phyloP scores from a whole-genome alignment of 23 tunicate genomes.

The Clavelina lepadiformis region DNA sequence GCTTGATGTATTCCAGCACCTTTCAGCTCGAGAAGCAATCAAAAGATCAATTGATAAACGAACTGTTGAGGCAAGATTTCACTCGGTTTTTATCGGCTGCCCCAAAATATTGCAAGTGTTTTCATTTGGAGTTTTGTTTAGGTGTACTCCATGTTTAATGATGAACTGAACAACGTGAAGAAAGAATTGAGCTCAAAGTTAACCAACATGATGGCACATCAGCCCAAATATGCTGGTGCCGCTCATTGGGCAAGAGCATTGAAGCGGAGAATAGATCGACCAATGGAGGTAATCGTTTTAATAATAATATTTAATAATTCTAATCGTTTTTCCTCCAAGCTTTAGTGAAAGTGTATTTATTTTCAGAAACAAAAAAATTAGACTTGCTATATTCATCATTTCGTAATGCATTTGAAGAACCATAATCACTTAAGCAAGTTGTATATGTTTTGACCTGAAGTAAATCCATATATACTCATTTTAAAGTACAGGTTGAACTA shows the following conservation, averaged over 20 bases:
- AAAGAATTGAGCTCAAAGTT: slow-evolving; percentile 88
- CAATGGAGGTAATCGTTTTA: slow-evolving; percentile 62
- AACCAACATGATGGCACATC: slow-evolving; percentile 71
- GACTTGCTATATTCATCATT: too few species aligned
- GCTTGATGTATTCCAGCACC: slow-evolving; percentile 79
- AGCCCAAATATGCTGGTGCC: slow-evolving; percentile 90
- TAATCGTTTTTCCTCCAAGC: too few species aligned
- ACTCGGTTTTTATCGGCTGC: background rate
- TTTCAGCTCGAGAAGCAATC: slow-evolving; percentile 84
- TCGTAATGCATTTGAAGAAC: too few species aligned
- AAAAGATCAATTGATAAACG: slow-evolving; percentile 85
- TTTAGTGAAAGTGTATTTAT: too few species aligned
- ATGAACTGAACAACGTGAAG: slow-evolving; percentile 87
- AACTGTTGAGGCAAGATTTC: slow-evolving; percentile 67
- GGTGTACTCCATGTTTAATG: slow-evolving; percentile 89
- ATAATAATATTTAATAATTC: background rate
- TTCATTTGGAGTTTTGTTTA: background rate
- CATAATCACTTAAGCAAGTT: too few species aligned
- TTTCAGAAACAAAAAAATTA: too few species aligned
- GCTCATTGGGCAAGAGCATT: slow-evolving; percentile 97
- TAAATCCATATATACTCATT: too few species aligned
- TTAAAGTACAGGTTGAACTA: too few species aligned
- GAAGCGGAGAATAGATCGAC: slow-evolving; percentile 94
- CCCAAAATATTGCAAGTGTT: background rate
- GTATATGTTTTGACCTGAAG: too few species aligned